Evolutionary conservation across 2,888 invertebrate genomes (phyloP), one percentile per base, ranked within the genome.

Genomic region (Glaucopsyche alexis): DNA sequence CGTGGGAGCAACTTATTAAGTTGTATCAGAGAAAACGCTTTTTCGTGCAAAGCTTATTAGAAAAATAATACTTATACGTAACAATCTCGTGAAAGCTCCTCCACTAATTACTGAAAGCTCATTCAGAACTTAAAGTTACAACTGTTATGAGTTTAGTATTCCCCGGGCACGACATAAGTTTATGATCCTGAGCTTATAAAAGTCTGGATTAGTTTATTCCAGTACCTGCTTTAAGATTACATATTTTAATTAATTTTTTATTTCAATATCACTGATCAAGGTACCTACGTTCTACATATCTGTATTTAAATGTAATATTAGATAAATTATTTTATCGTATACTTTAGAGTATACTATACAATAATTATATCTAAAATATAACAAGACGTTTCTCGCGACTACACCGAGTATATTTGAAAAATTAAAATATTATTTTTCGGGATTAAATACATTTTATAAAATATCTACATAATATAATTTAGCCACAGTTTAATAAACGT

Each of bases 111-210:
- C 66, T 66, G 42, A 66, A 42, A 66, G 66, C 66, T 66, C 66
- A 66, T 42, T 42, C n/a, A 66, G 66, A 66, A 42, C 66, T 66
- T 66, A 42, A 66, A 66, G 66, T n/a, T 66, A 60, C 60, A 60
- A 60, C 60, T 60, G 60, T 60, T 49, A 13, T 50, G 50, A n/a
- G n/a, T n/a, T 50, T 50, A n/a, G 50, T 50, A 50, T 50, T 50
- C 50, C 50, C 50, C n/a, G 50, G 50, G 60, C 13, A 60, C 60
- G 60, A 60, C 60, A 38, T 60, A 38, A 60, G 29, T 60, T 60
- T 60, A 60, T 13, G 55, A 60, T 38, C 38, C 29, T 13, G 29
- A 60, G 55, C 55, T 60, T 60, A 60, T 60, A 60, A 60, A 60
- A 60, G 60, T 60, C 60, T 13, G 1, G 60, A 60, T 60, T 60